Base-by-base conservation (phyloP, 2,888 invertebrate species). In the Melanotus villosus region DNA sequence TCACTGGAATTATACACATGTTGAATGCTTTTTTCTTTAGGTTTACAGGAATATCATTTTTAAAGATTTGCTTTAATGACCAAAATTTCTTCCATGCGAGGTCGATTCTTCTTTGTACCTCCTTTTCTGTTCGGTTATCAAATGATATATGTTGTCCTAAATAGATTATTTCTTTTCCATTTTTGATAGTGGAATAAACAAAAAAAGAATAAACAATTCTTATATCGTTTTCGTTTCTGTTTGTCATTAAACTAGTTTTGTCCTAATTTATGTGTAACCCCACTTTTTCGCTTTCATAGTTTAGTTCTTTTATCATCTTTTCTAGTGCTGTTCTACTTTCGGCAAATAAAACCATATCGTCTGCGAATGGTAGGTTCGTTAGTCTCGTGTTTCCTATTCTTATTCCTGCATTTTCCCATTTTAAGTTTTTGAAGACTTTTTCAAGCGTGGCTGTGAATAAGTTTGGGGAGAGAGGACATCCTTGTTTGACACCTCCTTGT, bases 321-420 rank as follows among this genome's bases (percentile, higher is more conserved):
- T 16, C 9, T 16, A 41, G 16, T 41, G 41, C 3, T 16, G 30
- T 32, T 54, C 7, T 32, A 4, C 32, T 32, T 26, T 32, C 18
- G 10, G 30, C 52, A 10, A 54, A 32, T 16, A 54, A 16, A 1
- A 54, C 14, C 18, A 54, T 16, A 30, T 54, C 52, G 18, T 26
- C 52, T 10, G 52, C 30, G 12, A 54, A 54, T 54, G 12, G 6
- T 9, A 54, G 14, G 32, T 54, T 54, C 9, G 12, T 30, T 32
- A 54, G n/a, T 54, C 21, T 54, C 12, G 14, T 54, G 9, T 23
- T 10, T 19, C 23, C n/a, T n/a, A 47, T 21, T 47, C n/a, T 47
- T 47, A 47, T 12, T 23, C 47, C 47, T 47, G 9, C n/a, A 4
- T 6, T 23, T 47, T 21, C 23, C 47, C 21, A 47, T 4, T 21